These are phyloP conservation scores for Halcyon senegalensis DNA, from an alignment of 2,113 vertebrate species.

Conservation along the genomic window DNA sequence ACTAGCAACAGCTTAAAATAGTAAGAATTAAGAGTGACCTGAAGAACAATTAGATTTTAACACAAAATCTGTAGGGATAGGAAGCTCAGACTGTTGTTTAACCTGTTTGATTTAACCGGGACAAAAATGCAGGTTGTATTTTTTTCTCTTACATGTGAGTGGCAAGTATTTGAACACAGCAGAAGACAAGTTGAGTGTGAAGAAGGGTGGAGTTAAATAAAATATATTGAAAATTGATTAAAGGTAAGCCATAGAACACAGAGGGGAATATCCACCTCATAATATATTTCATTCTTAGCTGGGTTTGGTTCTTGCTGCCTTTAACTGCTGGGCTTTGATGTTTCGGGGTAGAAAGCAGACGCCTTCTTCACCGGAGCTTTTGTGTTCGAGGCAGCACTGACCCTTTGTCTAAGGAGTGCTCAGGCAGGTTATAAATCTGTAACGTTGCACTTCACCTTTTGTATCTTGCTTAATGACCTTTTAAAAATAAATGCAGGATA, in stretches of 20 bases:
- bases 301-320: neutral
- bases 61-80: neutral
- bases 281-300: neutral
- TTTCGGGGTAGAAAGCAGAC: neutral
- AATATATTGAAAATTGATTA: neutral
- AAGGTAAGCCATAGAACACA: neutral
- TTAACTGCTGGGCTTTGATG: neutral
- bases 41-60: neutral
- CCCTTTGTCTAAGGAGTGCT: neutral
- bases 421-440: slow-evolving; percentile 38
- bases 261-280: neutral
- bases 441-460: slow-evolving; percentile 50
- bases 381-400: neutral
- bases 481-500: slow-evolving; percentile 16
- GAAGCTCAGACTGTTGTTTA: neutral
- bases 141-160: neutral
- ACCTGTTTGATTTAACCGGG: neutral
- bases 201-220: neutral
- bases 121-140: neutral
- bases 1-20: neutral
- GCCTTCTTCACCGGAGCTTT: neutral
- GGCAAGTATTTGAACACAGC: neutral
- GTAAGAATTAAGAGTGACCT: neutral
- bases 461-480: slow-evolving; percentile 44
- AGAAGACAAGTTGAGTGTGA: neutral